Base-by-base conservation (phyloP, 2,797 vertebrate species). In the Otus scops region DNA sequence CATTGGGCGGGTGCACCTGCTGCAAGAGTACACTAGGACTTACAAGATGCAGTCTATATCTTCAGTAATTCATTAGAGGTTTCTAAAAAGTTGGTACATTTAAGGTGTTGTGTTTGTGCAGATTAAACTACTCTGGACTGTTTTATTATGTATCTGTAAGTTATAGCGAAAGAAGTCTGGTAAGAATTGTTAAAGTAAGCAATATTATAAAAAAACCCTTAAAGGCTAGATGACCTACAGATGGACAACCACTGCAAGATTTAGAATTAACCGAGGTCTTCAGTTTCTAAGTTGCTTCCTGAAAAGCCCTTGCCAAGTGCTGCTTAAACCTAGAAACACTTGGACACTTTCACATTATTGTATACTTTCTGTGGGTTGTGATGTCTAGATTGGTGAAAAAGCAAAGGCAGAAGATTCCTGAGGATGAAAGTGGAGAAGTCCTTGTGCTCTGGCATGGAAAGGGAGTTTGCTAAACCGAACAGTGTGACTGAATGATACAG, bases 361-460 rank as follows among this genome's bases (percentile, higher is more conserved):
- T 17, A 10, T 22, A 18, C 3, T 36, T 77, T 17, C 19, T 22
- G 19, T 39, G 32, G 6, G 7, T 45, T 85, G 22, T 59, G 32
- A 26, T 30, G 9, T 27, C 7, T 38, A 36, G 22, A 41, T 2
- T 61, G 47, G 7, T 26, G 22, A 26, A 70, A 68, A 85, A 85
- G 24, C 22, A 91, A 64, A 88, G 45, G 22, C 11, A 39, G 20
- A 81, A 63, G 3, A 47, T 76, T 38, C 15, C 6, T 48, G 13
- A 65, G 5, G 19, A 39, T 18, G 24, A 11, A 68, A 75, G 9
- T 26, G 48, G 8, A 22, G 20, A 79, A 56, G 12, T 19, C 34
- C 50, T 59, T 11, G 4, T 60, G 16, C 10, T 60, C 8, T 71
- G 0, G 0, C 3, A 6, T 14, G 39, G 34, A 85, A 88, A 75